phyloP scores from a whole-genome alignment of 2,797 vertebrate genomes.

The Picus viridis region DNA sequence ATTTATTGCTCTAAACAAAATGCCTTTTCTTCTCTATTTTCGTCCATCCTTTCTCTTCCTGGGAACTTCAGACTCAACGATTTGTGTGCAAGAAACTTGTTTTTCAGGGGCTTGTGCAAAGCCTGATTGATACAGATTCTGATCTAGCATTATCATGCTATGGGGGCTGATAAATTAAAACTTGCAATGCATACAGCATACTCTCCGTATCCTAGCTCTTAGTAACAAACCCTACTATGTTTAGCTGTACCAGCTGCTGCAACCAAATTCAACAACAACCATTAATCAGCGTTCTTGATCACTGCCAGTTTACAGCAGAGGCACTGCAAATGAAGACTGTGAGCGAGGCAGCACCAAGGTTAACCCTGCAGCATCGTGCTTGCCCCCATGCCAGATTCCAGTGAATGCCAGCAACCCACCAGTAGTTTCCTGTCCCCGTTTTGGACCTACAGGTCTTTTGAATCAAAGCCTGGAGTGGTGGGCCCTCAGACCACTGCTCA shows the following conservation, averaged over 20 bases:
- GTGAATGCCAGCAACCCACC: neutral
- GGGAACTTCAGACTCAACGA: neutral
- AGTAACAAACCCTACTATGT: neutral
- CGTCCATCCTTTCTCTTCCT: neutral
- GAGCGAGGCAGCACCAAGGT: fast-evolving
- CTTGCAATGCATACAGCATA: fast-evolving
- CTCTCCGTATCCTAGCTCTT: neutral
- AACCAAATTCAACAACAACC: neutral
- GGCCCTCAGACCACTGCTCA: neutral
- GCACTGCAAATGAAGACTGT: fast-evolving
- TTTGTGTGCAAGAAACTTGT: neutral
- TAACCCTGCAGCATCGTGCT: fast-evolving
- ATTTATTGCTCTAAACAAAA: neutral
- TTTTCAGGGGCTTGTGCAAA: neutral
- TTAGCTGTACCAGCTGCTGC: neutral
- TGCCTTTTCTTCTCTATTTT: neutral
- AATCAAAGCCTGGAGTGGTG: fast-evolving
- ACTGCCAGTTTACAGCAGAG: fast-evolving
- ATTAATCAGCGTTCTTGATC: fast-evolving
- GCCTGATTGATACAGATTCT: neutral
- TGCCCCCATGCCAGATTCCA: too few species aligned
- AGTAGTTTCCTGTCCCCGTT: fast-evolving
- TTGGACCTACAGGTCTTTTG: too few species aligned
- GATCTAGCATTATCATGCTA: fast-evolving
- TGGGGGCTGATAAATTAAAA: neutral